A percentile compares a stretch with the other conserved stretches of the same genome.
These are phyloP conservation scores for Telmatochromis bifrenatus DNA, from an alignment of 2,113 vertebrate genomes.

Conservation along the genomic window DNA sequence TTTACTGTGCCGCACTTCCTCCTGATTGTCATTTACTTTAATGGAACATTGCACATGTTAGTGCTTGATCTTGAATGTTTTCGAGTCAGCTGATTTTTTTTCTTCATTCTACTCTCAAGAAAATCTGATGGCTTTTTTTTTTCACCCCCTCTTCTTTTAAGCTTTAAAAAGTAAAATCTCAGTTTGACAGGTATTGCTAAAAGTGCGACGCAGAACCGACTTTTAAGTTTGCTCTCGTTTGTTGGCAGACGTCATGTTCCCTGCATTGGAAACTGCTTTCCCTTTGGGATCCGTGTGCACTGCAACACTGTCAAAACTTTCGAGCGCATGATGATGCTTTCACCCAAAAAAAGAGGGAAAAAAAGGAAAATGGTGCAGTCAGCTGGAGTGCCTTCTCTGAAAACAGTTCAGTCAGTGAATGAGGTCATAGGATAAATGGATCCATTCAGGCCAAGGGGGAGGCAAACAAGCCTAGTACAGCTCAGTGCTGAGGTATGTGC, in stretches of 20 bases:
- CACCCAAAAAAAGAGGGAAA: background rate
- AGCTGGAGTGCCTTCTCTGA: background rate
- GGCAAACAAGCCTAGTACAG: background rate
- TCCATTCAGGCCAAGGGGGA: background rate
- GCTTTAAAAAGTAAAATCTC: background rate
- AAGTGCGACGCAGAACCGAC: background rate
- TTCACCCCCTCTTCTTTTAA: background rate
- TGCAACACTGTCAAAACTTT: background rate
- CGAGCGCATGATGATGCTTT: background rate
- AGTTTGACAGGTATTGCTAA: background rate
- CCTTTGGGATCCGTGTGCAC: background rate
- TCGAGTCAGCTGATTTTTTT: background rate
- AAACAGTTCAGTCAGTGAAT: conserved; percentile 5
- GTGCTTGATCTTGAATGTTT: background rate
- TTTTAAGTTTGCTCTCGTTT: background rate
- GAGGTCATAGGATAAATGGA: conserved; percentile 14
- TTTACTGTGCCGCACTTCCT: background rate
- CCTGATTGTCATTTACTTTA: background rate
- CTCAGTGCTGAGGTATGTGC: background rate
- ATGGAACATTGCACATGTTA: background rate
- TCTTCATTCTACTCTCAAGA: background rate
- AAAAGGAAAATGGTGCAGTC: background rate
- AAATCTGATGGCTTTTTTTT: background rate
- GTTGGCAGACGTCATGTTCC: background rate
- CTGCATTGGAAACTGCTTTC: background rate